Evolutionary conservation across 2,113 vertebrate genomes (phyloP).

Genomic region (Ophthalmolycus amberensis): DNA sequence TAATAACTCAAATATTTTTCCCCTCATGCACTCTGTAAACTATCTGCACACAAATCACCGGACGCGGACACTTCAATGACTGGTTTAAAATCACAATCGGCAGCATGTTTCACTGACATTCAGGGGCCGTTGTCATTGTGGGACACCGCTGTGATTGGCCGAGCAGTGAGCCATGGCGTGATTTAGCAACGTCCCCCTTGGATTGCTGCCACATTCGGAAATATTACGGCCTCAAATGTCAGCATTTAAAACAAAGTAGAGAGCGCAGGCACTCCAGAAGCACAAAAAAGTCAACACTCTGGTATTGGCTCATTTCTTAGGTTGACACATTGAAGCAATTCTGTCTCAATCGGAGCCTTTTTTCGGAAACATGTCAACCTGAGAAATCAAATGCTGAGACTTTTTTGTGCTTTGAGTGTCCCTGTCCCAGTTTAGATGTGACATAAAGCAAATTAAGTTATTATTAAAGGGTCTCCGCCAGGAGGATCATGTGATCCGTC

Average conservation of each 20-base stretch:
- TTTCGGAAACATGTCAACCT: background rate
- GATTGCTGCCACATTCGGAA: background rate
- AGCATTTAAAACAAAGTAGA: background rate
- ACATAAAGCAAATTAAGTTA: background rate
- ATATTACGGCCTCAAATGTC: background rate
- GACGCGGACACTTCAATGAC: too few relatives aligned
- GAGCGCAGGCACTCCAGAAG: background rate
- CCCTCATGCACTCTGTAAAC: background rate
- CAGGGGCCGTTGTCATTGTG: background rate
- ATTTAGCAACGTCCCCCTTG: background rate
- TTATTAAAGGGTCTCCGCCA: background rate
- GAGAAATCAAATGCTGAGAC: background rate
- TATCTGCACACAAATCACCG: background rate
- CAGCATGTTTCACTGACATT: slow-evolving; percentile 12
- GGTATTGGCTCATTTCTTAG: background rate
- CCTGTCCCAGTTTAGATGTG: background rate
- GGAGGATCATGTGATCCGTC: background rate
- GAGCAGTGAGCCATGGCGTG: background rate
- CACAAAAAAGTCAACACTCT: background rate
- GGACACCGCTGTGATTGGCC: slow-evolving; percentile 13
- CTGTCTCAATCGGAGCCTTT: background rate
- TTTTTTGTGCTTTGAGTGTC: background rate
- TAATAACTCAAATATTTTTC: background rate
- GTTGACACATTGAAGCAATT: background rate
- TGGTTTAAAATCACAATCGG: background rate